phyloP scores from a whole-genome alignment of 2,113 vertebrate genomes.

The Anguilla japonica region DNA sequence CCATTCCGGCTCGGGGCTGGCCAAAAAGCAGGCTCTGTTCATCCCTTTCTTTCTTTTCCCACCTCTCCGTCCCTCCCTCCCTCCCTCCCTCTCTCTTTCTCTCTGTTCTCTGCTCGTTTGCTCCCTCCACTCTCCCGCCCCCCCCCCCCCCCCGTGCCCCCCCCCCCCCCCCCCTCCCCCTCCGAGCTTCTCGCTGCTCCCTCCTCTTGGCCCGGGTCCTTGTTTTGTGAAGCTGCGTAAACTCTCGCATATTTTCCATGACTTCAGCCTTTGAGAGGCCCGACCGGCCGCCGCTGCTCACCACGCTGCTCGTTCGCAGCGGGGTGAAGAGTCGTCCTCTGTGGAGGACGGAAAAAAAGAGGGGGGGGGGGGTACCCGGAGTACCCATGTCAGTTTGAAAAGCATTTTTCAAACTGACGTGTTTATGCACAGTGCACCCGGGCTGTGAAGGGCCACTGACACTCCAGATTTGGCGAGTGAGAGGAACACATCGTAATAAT shows the following conservation, averaged over 20 bases:
- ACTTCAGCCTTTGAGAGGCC: constrained; percentile 51
- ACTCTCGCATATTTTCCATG: constrained; percentile 60
- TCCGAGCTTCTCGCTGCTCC: neutral
- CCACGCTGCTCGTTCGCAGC: constrained; percentile 19
- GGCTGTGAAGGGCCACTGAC: neutral
- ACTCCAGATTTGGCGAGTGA: neutral
- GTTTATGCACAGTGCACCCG: constrained; percentile 18
- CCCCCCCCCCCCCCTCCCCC: neutral
- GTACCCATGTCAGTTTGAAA: too few species aligned
- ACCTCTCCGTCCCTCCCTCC: neutral
- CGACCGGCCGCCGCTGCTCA: constrained; percentile 25
- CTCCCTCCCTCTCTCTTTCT: neutral
- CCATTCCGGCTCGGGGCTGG: neutral
- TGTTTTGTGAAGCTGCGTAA: constrained; percentile 58
- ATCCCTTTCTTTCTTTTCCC: neutral
- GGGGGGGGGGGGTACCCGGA: constrained; percentile 25
- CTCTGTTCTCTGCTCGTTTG: neutral
- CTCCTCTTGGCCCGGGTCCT: constrained; percentile 30
- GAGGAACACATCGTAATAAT: neutral
- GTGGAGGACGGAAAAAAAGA: constrained; percentile 30
- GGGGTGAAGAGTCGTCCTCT: constrained; percentile 25
- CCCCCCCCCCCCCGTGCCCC: neutral
- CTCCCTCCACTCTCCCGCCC: neutral
- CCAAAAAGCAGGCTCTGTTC: neutral
- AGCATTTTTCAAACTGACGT: constrained; percentile 32